Conservation (phyloP, 2,113 vertebrate species). For the Gasterosteus aculeatus region DNA sequence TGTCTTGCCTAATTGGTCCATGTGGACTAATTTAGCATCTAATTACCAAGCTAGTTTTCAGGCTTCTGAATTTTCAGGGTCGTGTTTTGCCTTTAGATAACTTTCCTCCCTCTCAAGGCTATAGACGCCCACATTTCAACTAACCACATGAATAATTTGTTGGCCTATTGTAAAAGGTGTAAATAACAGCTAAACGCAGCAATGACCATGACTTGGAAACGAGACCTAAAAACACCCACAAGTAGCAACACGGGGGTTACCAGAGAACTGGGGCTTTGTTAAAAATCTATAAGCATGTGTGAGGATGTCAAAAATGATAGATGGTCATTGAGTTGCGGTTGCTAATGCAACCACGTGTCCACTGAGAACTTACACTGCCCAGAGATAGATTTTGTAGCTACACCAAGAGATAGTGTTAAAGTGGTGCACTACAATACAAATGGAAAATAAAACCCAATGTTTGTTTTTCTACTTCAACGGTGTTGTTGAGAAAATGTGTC, state of each 20-base stretch:
- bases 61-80: constrained; percentile 79
- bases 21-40: constrained; percentile 86
- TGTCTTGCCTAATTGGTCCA: constrained; percentile 86
- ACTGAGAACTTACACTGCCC: neutral
- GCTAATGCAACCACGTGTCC: neutral
- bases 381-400: constrained; percentile 1
- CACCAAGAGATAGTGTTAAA: neutral
- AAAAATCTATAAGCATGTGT: constrained; percentile 3
- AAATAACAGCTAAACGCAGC: constrained; percentile 32
- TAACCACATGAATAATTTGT: constrained; percentile 66
- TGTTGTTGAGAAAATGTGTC: no score
- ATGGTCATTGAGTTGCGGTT: neutral
- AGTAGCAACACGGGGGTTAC: constrained; percentile 9
- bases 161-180: constrained; percentile 41
- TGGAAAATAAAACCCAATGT: neutral
- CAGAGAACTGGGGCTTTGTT: neutral
- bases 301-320: neutral
- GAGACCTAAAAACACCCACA: constrained; percentile 22
- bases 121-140: constrained; percentile 55
- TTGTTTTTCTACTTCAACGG: no score
- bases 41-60: constrained; percentile 78
- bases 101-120: constrained; percentile 70
- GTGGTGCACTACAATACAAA: neutral
- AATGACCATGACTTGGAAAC: constrained; percentile 49
- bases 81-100: constrained; percentile 71